Evolutionary conservation across 1,140 invertebrate species (phyloP), one percentile per base, ranked within the genome.

Genomic region (Nomia melanderi): DNA sequence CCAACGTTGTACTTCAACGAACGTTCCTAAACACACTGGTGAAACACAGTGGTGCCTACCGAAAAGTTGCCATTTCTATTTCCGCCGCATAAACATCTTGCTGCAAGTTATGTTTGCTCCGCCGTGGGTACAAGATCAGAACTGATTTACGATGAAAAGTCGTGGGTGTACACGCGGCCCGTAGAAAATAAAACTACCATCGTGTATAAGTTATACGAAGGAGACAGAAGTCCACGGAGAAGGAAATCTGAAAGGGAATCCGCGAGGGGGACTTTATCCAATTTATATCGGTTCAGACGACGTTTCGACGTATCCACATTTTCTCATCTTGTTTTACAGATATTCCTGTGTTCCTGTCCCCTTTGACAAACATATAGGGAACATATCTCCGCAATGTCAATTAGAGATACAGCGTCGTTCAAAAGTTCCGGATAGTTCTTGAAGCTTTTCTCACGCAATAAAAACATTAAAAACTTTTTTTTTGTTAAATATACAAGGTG

Each of bases 201-300:
- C 8, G 33, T 54, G 31, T 54, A 65, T 23, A 56, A 56, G 47
- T 41, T 54, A 29, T 54, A 54, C 20, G 36, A 41, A 39, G 33
- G 25, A 41, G 53, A 36, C 27, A n/a, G 33, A 67, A 57, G 56
- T 67, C 63, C 36, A 25, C 1, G 27, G 17, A 25, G n/a, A 44
- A 56, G n/a, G 33, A 41, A 44, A 74, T 66, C 50, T 31, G 29
- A 57, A 44, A 57, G 39, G n/a, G 29, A 41, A 75, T 67, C 39
- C 36, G 14, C 50, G 11, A 25, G n/a, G 27, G 60, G 14, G 27
- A 67, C 44, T 67, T 75, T 44, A 75, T 75, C 50, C 63, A 56
- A 67, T 75, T 67, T 75, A 57, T 75, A 66, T 74, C 27, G 50
- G 36, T 5, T 14, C 27, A 31, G n/a, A 56, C 14, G 47, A 56